Percentiles rank a stretch among this genome's conserved stretches.
Conservation (phyloP, 2,113 vertebrate genomes). For the Ranitomeya imitator region DNA sequence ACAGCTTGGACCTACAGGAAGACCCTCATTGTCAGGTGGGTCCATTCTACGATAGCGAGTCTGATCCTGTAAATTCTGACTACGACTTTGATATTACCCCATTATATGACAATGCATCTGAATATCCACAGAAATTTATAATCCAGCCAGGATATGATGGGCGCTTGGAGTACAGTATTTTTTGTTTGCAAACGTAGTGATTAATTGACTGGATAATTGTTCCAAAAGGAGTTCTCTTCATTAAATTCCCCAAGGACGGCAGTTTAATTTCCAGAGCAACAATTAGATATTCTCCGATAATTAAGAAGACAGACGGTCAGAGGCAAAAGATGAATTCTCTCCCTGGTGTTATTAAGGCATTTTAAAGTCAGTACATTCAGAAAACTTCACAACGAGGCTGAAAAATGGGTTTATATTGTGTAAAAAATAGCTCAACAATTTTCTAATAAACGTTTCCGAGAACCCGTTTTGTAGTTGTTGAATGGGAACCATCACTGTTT, state of each 20-base stretch:
- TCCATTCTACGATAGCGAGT: too few species aligned
- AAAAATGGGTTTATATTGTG: not conserved
- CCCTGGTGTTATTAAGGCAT: not conserved
- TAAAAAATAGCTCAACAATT: not conserved
- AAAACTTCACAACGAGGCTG: not conserved
- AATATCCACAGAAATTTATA: not conserved
- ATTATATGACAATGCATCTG: not conserved
- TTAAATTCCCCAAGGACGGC: slow-evolving; percentile 23
- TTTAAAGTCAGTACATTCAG: not conserved
- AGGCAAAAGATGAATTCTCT: not conserved
- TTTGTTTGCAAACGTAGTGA: slow-evolving; percentile 27
- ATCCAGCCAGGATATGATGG: not conserved
- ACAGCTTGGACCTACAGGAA: too few species aligned
- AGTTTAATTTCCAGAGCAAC: slow-evolving; percentile 31
- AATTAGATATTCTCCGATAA: slow-evolving; percentile 34
- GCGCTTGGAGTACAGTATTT: not conserved
- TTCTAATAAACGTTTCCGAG: not conserved
- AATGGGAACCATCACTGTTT: too few species aligned
- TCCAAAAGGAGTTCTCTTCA: slow-evolving; percentile 44
- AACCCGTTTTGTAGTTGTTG: not conserved
- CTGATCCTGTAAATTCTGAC: too few species aligned
- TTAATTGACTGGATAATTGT: slow-evolving; percentile 43
- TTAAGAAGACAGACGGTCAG: slow-evolving; percentile 33
- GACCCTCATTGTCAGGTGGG: too few species aligned
- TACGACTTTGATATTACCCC: not conserved